Evolutionary conservation across 2,888 invertebrate species (phyloP), one percentile per base, ranked within the genome.

Genomic region (Carpatolechia fugitivella): DNA sequence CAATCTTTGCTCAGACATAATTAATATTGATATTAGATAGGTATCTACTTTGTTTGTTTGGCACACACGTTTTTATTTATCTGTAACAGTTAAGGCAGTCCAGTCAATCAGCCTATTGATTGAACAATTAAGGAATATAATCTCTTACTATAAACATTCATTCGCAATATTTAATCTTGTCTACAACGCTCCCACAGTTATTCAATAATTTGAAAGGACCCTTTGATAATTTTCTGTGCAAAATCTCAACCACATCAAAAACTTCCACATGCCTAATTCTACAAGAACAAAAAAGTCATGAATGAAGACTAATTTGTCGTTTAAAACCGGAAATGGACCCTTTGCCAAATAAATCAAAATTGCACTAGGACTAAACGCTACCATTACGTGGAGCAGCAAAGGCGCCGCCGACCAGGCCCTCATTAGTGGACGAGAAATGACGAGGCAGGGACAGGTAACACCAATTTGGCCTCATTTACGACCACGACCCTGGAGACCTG

Each of bases 331-430:
- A 89, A 87, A 87, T 78, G 78, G 74, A 69, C 74, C 67, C 69
- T 74, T 77, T 72, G 70, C 74, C 72, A 82, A 83, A 87, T 88
- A 86, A 87, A 87, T 89, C 86, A 88, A 87, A 89, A 87, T 88
- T 87, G 80, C 81, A 85, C 83, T 70, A 70, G 68, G 58, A 55
- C 62, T 72, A 72, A 71, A 72, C 69, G 66, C 60, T 60, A 68
- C 71, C 70, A 82, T 83, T 84, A 80, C 67, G 62, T 57, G 59
- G 65, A 65, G 62, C 63, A 58, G 69, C 70, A 81, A 84, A 82
- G 72, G 73, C 63, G 58, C 74, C 79, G 76, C 74, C 70, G 64
- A 65, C 67, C 68, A 63, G 61, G 49, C 65, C 60, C 76, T 76
- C 75, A 82, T 85, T 82, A 80, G 60, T 58, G 65, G 59, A 62